phyloP scores from a whole-genome alignment of 2,113 vertebrate genomes.

The Dipodomys ordii region DNA sequence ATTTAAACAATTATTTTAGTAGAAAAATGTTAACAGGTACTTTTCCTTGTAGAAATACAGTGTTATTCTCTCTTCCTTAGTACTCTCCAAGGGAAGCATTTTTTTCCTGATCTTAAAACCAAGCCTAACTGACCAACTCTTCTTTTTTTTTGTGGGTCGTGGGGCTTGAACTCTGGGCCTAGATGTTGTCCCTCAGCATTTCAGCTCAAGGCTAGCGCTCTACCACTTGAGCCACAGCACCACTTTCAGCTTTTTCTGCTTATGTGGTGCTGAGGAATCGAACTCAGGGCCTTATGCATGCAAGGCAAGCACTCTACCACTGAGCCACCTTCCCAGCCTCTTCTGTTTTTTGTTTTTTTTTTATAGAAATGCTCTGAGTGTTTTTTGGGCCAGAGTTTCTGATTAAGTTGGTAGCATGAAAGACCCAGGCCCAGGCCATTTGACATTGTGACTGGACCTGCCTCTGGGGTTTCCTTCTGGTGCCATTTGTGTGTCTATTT shows the following conservation, averaged over 20 bases:
- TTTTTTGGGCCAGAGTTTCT: background rate
- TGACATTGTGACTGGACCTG: background rate
- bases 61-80: background rate
- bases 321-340: no score
- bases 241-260: no score
- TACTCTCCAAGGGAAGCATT: slow-evolving; percentile 3
- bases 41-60: background rate
- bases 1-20: background rate
- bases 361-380: background rate
- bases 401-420: background rate
- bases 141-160: background rate
- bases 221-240: no score
- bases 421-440: background rate
- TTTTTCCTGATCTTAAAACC: slow-evolving; percentile 32
- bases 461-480: background rate
- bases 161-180: no score
- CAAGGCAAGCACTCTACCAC: no score
- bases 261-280: no score
- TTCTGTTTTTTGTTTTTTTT: background rate
- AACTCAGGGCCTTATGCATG: no score
- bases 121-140: background rate
- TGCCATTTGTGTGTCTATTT: background rate
- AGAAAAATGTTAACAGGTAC: background rate
- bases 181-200: no score
- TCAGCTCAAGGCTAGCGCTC: no score